Conservation (phyloP, 2,888 invertebrate genomes). For the Hydroisotoma schaefferi region DNA sequence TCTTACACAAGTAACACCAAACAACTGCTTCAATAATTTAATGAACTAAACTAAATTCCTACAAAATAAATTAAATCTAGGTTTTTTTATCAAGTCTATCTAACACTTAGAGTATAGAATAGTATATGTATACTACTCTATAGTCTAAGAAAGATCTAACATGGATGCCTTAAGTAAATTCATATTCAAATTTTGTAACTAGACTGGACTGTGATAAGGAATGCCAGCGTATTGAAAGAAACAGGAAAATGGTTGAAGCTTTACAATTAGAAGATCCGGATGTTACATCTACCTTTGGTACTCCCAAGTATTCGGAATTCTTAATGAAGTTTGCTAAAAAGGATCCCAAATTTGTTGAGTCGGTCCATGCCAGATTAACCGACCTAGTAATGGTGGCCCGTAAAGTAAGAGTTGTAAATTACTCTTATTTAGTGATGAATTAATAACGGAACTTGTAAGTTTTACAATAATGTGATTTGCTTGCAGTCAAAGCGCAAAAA, state of each 20-base stretch:
- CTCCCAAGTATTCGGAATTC: conserved; percentile 81
- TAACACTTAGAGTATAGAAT: too few species aligned
- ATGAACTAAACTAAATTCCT: too few species aligned
- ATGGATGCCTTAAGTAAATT: too few species aligned
- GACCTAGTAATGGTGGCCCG: conserved; percentile 84
- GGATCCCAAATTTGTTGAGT: conserved; percentile 74
- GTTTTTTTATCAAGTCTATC: too few species aligned
- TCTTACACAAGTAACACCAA: too few species aligned
- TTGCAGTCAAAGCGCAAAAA: conserved; percentile 56
- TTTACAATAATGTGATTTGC: neutral
- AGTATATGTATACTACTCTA: too few species aligned
- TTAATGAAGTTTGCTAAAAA: conserved; percentile 77
- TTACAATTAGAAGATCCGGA: conserved; percentile 91
- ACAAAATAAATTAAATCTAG: too few species aligned
- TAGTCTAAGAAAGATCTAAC: too few species aligned
- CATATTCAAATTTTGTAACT: conserved; percentile 47
- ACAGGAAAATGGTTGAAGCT: conserved; percentile 81
- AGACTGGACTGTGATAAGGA: conserved; percentile 90
- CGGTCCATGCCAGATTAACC: conserved; percentile 75
- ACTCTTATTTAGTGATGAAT: neutral
- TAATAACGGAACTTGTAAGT: neutral
- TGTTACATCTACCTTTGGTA: conserved; percentile 59
- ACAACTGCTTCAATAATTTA: too few species aligned
- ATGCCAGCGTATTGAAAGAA: conserved; percentile 81
- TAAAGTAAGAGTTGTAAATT: conserved; percentile 58